A percentile compares a stretch with the other conserved stretches of the same genome.
Conservation (phyloP, 2,888 invertebrate species). For the Thumatha senex region DNA sequence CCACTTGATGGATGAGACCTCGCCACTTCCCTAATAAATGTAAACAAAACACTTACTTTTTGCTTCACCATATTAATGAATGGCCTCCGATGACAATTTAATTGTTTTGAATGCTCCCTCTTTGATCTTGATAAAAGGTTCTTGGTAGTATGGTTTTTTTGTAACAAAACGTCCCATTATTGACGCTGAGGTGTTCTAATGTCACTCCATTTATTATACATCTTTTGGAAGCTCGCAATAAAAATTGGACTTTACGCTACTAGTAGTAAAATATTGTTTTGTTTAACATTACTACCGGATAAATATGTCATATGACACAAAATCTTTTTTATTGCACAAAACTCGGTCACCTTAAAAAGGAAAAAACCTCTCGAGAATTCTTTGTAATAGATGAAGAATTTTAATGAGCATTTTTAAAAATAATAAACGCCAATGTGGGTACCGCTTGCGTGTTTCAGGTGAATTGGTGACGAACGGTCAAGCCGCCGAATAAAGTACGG, state of each 20-base stretch:
- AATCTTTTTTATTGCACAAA: conserved; percentile 45
- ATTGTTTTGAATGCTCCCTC: conserved; percentile 66
- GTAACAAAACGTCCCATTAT: conserved; percentile 49
- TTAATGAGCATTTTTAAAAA: conserved; percentile 71
- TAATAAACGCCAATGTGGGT: conserved; percentile 60
- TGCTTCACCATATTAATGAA: conserved; percentile 69
- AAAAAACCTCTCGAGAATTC: conserved; percentile 51
- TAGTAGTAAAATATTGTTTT: conserved; percentile 9
- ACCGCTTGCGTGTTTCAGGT: conserved; percentile 50
- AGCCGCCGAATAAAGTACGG: conserved; percentile 35
- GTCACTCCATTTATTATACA: conserved; percentile 30
- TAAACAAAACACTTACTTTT: conserved; percentile 78
- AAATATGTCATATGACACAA: conserved; percentile 35
- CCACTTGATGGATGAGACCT: conserved; percentile 72
- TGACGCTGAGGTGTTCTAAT: conserved; percentile 44
- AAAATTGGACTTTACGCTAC: conserved; percentile 7
- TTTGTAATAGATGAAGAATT: conserved; percentile 70
- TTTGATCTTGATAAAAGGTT: conserved; percentile 57
- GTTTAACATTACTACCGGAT: neutral
- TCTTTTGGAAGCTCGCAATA: conserved; percentile 12
- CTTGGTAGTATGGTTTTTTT: conserved; percentile 43
- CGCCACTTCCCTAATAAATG: conserved; percentile 78
- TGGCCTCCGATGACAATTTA: conserved; percentile 65
- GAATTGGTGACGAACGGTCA: conserved; percentile 44
- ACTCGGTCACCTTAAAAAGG: conserved; percentile 56